phyloP scores from a whole-genome alignment of 2,888 invertebrate species.

The Nomada flava region DNA sequence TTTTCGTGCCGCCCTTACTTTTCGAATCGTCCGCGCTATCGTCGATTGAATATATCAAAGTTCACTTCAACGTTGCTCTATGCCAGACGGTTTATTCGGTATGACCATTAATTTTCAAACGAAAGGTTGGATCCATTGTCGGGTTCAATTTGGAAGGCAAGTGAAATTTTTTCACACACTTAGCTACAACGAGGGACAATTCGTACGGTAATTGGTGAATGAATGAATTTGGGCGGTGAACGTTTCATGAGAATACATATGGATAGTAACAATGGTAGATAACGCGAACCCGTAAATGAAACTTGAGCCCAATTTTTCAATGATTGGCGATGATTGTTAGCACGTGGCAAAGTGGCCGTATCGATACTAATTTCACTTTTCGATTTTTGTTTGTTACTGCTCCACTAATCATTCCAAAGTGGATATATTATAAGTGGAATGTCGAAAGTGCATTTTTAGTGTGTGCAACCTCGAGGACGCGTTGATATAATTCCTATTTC shows the following conservation, averaged over 20 bases:
- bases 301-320: no score
- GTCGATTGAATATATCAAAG: neutral
- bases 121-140: slow-evolving; percentile 25
- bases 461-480: no score
- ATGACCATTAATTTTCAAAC: neutral
- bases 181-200: neutral
- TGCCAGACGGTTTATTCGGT: neutral
- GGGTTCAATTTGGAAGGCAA: slow-evolving; percentile 13
- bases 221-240: neutral
- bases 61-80: neutral
- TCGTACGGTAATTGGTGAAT: slow-evolving; percentile 6
- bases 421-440: neutral
- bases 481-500: no score
- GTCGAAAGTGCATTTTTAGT: no score
- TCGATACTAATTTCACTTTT: no score
- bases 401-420: neutral
- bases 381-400: neutral
- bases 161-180: slow-evolving; percentile 1
- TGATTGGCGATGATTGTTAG: no score
- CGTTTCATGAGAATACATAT: neutral
- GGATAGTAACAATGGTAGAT: neutral
- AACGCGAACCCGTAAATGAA: neutral
- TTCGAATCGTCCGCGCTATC: no score
- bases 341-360: no score
- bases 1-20: neutral